Evolutionary conservation across 2,888 invertebrate species (phyloP).

Genomic region (Drosophila ustulata): DNA sequence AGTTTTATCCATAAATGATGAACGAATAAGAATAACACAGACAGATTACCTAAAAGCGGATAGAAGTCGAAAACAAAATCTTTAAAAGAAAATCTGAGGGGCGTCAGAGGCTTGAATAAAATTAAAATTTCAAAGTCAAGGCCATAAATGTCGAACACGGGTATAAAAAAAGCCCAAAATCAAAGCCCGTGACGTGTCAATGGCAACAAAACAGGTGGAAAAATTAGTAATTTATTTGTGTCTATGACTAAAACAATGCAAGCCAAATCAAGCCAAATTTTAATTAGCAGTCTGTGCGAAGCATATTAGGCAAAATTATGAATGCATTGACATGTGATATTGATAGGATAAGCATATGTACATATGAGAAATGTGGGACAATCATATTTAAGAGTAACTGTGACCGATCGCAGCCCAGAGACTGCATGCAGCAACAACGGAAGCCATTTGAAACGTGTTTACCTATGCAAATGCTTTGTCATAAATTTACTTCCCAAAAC

Average conservation of each 20-base stretch:
- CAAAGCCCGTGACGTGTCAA: slow-evolving; percentile 32
- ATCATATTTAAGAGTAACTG: slow-evolving; percentile 19
- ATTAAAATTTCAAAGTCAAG: slow-evolving; percentile 66
- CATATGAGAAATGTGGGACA: slow-evolving; percentile 42
- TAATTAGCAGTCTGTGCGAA: slow-evolving; percentile 8
- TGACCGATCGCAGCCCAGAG: slow-evolving; percentile 5
- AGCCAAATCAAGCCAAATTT: slow-evolving; percentile 19
- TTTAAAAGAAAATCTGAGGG: slow-evolving; percentile 12
- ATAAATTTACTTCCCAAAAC: slow-evolving; percentile 36
- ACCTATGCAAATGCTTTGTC: slow-evolving; percentile 51
- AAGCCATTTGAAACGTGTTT: slow-evolving; percentile 56
- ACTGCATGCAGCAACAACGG: slow-evolving; percentile 48
- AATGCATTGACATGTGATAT: not conserved
- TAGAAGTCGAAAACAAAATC: slow-evolving; percentile 27
- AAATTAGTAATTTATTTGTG: slow-evolving; percentile 26
- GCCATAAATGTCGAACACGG: slow-evolving; percentile 32
- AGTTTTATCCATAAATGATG: slow-evolving; percentile 51
- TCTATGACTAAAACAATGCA: slow-evolving; percentile 17
- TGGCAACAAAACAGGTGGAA: slow-evolving; percentile 29
- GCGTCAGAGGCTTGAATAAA: slow-evolving; percentile 20
- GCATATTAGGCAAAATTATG: slow-evolving; percentile 12
- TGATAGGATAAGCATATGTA: slow-evolving; percentile 10
- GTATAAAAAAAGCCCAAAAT: slow-evolving; percentile 39
- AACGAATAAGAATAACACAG: slow-evolving; percentile 23
- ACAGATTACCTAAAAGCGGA: slow-evolving; percentile 39